These are phyloP conservation scores for Ariolimax columbianus DNA, from an alignment of 2,888 invertebrate genomes.

Conservation along the genomic window DNA sequence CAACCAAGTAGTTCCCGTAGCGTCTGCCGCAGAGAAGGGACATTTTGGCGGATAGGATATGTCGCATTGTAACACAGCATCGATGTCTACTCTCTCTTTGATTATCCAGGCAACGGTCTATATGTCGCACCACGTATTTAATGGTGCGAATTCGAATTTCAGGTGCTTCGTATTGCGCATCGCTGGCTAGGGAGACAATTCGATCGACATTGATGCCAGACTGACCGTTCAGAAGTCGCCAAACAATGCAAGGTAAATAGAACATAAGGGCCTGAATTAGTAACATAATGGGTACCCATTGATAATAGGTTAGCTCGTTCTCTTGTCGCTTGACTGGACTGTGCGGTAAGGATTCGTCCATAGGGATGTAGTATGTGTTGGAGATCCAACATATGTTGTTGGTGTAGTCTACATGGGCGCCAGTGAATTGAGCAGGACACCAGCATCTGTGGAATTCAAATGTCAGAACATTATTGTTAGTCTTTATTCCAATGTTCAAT, in stretches of 20 bases:
- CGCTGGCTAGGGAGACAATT: conserved; percentile 75
- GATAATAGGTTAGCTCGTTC: conserved; percentile 76
- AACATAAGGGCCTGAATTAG: conserved; percentile 80
- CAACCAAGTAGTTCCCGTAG: conserved; percentile 80
- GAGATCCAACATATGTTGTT: conserved; percentile 81
- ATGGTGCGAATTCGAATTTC: conserved; percentile 79
- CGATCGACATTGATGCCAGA: conserved; percentile 80
- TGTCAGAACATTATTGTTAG: neutral
- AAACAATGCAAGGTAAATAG: conserved; percentile 80
- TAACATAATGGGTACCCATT: conserved; percentile 79
- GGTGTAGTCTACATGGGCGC: conserved; percentile 80
- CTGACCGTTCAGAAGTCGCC: conserved; percentile 80
- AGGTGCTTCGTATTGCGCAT: conserved; percentile 79
- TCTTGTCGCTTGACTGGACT: conserved; percentile 53
- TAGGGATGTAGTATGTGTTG: conserved; percentile 80
- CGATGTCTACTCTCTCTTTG: conserved; percentile 74
- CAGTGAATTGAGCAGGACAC: conserved; percentile 77
- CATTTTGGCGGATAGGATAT: conserved; percentile 73
- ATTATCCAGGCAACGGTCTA: conserved; percentile 79
- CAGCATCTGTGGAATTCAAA: conserved; percentile 21
- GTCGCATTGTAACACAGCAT: conserved; percentile 72
- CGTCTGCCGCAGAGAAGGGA: conserved; percentile 77
- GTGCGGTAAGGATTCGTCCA: conserved; percentile 61
- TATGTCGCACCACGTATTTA: conserved; percentile 79
- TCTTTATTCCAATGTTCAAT: no score